Evolutionary conservation across 2,888 invertebrate species (phyloP).

Genomic region (Drosophila testacea): DNA sequence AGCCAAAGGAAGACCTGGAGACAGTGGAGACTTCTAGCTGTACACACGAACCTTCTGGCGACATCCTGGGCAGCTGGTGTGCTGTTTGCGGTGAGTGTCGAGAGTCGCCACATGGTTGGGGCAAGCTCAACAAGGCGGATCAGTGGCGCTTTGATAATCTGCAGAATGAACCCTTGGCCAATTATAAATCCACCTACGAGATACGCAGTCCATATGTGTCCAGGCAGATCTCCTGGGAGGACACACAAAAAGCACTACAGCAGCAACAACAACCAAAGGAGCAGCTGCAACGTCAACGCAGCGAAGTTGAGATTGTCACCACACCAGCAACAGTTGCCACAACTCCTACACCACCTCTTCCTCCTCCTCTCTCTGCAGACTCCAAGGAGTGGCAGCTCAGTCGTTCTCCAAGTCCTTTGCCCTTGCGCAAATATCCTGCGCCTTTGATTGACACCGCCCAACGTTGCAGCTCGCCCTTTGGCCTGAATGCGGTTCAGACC

Average conservation of each 20-base stretch:
- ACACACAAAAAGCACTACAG: slow-evolving; percentile 52
- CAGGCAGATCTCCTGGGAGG: slow-evolving; percentile 81
- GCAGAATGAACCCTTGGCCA: slow-evolving; percentile 71
- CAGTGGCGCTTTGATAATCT: slow-evolving; percentile 73
- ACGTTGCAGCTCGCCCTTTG: slow-evolving; percentile 77
- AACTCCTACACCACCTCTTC: background rate
- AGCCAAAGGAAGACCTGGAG: background rate
- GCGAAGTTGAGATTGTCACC: slow-evolving; percentile 65
- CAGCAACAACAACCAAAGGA: slow-evolving; percentile 15
- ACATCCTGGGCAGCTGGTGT: slow-evolving; percentile 48
- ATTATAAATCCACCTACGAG: slow-evolving; percentile 81
- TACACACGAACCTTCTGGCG: slow-evolving; percentile 14
- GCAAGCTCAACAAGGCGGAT: slow-evolving; percentile 69
- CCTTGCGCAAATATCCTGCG: slow-evolving; percentile 72
- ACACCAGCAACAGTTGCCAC: slow-evolving; percentile 21
- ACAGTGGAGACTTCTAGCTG: slow-evolving; percentile 6
- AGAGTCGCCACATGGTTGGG: slow-evolving; percentile 65
- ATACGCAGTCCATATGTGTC: slow-evolving; percentile 80
- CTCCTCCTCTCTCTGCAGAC: background rate
- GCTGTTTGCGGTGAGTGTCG: slow-evolving; percentile 62
- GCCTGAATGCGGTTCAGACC: slow-evolving; percentile 68
- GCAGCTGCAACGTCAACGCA: slow-evolving; percentile 58
- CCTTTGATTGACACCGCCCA: slow-evolving; percentile 72
- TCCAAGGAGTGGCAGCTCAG: slow-evolving; percentile 50
- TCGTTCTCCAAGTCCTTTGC: slow-evolving; percentile 62